Conservation (phyloP, 2,888 invertebrate genomes). For the Osedax frankpressi region DNA sequence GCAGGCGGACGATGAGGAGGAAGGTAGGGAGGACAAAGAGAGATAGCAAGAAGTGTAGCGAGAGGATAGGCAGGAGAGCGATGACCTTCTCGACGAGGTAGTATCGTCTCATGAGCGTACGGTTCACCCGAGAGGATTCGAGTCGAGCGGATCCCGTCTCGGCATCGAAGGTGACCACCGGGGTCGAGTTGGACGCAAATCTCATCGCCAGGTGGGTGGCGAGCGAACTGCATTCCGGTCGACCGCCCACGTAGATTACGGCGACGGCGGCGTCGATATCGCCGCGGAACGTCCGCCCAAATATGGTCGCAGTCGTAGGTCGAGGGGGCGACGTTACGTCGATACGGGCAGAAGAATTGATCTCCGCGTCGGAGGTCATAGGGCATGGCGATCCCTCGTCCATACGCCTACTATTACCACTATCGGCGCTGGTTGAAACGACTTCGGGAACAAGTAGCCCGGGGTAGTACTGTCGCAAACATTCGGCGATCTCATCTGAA, state of each 20-base stretch:
- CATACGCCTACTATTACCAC: no score
- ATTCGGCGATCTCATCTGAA: no score
- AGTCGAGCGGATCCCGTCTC: conserved; percentile 26
- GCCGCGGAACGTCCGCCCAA: neutral
- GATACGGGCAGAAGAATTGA: no score
- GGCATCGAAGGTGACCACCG: conserved; percentile 44
- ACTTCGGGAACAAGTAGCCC: no score
- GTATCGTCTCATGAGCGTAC: conserved; percentile 64
- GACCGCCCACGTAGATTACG: conserved; percentile 56
- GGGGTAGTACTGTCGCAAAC: no score
- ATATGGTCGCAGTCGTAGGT: conserved; percentile 35
- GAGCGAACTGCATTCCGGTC: conserved; percentile 51
- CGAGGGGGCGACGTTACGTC: conserved; percentile 26
- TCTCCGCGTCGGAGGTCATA: no score
- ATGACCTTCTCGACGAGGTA: conserved; percentile 69
- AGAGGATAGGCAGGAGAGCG: no score
- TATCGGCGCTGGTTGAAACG: no score
- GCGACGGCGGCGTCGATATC: conserved; percentile 26
- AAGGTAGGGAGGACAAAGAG: no score
- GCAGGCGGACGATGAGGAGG: no score
- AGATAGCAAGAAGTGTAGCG: no score
- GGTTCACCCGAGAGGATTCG: conserved; percentile 44
- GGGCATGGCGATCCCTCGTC: no score
- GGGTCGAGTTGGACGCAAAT: conserved; percentile 31
- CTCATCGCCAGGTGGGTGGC: conserved; percentile 53